phyloP scores from a whole-genome alignment of 2,797 vertebrate species.

The Margarornis squamiger region DNA sequence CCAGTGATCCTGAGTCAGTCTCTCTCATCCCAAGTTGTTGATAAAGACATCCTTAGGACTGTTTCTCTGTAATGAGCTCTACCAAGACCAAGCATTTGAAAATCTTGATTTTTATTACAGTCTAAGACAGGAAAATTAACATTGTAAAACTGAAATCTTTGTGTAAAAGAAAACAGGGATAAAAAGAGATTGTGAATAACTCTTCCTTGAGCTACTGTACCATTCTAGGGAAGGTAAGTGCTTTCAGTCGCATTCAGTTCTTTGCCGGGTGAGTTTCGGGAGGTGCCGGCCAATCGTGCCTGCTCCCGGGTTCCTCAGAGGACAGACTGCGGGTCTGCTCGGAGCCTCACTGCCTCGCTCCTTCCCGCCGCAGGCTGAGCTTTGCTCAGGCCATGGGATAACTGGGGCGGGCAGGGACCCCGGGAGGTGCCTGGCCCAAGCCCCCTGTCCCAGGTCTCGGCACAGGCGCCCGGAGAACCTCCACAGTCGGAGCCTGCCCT shows the following conservation, averaged over 20 bases:
- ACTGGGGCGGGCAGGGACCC: fast-evolving
- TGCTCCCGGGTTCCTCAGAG: no score
- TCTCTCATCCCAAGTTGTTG: not conserved
- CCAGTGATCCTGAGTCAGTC: not conserved
- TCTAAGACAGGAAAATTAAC: not conserved
- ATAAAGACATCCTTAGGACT: fast-evolving
- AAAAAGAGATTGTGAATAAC: not conserved
- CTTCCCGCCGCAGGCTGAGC: not conserved
- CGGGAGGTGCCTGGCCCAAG: fast-evolving
- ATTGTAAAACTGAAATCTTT: not conserved
- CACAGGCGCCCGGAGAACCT: fast-evolving
- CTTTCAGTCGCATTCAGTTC: fast-evolving
- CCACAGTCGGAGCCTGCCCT: fast-evolving
- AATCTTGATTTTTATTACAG: not conserved
- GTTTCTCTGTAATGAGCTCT: not conserved
- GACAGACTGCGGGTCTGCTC: fast-evolving
- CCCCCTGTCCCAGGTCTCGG: fast-evolving
- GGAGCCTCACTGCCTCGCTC: fast-evolving
- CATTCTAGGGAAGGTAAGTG: not conserved
- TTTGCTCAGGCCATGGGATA: fast-evolving
- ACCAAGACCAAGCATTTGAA: not conserved
- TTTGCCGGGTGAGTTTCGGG: not conserved
- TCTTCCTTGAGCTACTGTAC: fast-evolving
- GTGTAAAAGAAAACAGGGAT: not conserved
- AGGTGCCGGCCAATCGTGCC: not conserved